phyloP scores from a whole-genome alignment of 2,113 vertebrate species.

The Anser cygnoides region DNA sequence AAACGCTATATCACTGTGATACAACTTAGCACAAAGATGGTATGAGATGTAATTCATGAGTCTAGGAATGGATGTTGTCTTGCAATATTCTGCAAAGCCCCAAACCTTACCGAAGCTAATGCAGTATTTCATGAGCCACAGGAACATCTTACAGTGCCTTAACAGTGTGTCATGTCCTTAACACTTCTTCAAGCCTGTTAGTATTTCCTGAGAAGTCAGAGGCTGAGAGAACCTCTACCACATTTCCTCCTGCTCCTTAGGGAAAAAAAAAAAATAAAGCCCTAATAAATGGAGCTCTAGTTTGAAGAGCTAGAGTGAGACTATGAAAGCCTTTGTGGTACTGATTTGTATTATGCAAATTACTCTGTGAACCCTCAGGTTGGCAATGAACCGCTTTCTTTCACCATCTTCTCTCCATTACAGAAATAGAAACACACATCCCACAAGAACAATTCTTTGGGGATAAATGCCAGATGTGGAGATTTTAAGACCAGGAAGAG shows the following conservation, averaged over 20 bases:
- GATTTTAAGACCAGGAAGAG: constrained; percentile 10
- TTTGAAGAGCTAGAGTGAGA: not conserved
- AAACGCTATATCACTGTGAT: not conserved
- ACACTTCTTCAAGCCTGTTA: not conserved
- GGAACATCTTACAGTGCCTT: not conserved
- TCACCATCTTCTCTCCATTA: not conserved
- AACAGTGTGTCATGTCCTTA: not conserved
- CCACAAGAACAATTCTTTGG: not conserved
- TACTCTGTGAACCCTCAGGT: not conserved
- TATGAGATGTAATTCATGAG: not conserved
- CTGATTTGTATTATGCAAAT: not conserved
- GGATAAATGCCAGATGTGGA: constrained; percentile 35
- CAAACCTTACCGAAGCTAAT: not conserved
- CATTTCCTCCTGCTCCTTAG: not conserved
- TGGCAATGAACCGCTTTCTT: not conserved
- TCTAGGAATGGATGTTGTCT: not conserved
- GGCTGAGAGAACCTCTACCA: not conserved
- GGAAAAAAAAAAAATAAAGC: not conserved
- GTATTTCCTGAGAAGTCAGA: not conserved
- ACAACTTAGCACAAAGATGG: not conserved
- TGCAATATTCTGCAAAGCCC: not conserved
- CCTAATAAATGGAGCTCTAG: not conserved
- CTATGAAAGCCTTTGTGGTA: not conserved
- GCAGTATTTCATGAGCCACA: not conserved
- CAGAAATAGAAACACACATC: not conserved